Base-by-base conservation (phyloP, 2,888 invertebrate species). In the Agrochola macilenta region DNA sequence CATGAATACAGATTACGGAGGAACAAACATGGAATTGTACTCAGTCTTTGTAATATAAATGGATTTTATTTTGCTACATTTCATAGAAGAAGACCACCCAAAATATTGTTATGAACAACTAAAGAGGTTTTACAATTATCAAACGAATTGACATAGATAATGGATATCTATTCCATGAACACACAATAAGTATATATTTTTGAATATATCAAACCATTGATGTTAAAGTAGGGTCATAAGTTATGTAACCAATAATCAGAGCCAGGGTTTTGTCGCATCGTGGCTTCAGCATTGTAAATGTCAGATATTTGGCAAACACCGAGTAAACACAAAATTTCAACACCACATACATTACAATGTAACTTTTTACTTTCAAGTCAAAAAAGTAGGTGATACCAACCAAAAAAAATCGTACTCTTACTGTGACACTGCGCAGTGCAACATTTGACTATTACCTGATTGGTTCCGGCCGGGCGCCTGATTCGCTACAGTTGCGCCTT, bases 381-480 rank as follows among this genome's bases (percentile, higher is more conserved):
- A 54, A 30, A 69, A 68, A 23, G 35, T 43, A 71, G 12, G 17
- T 66, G 43, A 35, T 54, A 39, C 30, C 26, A 35, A 68, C 14
- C 12, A 68, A 81, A 81, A 72, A 72, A 72, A 73, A n/a, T 78
- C 30, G 26, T 49, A 70, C 75, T 77, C 5, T 69, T 46, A 58
- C 69, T 74, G n/a, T 69, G 81, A 73, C 80, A 84, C 49, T 20
- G 65, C 60, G 54, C 54, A 82, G 43, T 71, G 74, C 78, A 77
- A 81, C 60, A 58, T 81, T 84, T 79, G 77, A 54, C 77, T 77
- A 80, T 83, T 82, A 83, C 69, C 71, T 75, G 74, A 89, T 91
- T 88, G 84, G 90, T 86, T 88, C 84, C 90, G 88, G 86, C 90
- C 86, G 87, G 83, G 82, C 73, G 77, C 64, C 11, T 71, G 68